Evolutionary conservation across 2,113 vertebrate genomes (phyloP).

Genomic region (Myiopsitta monachus): DNA sequence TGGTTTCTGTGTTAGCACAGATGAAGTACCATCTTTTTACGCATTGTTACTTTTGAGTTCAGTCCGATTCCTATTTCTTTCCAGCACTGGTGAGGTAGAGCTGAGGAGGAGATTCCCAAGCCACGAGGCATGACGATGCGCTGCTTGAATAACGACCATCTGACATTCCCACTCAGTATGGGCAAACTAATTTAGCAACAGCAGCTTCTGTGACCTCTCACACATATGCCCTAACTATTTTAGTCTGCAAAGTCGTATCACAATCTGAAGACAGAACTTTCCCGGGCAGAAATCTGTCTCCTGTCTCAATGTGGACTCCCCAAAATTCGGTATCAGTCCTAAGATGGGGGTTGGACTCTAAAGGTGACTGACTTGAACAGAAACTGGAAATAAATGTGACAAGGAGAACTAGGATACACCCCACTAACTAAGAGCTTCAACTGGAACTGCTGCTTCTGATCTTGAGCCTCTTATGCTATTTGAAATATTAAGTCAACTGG

Average conservation of each 20-base stretch:
- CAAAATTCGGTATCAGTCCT: neutral
- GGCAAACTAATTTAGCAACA: slow-evolving; percentile 5
- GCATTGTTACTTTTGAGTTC: neutral
- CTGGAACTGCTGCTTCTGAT: neutral
- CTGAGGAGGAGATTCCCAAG: neutral
- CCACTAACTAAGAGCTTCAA: neutral
- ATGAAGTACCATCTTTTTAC: neutral
- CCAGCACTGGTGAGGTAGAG: neutral
- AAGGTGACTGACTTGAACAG: neutral
- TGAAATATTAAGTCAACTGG: neutral
- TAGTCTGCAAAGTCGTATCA: neutral
- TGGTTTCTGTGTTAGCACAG: neutral
- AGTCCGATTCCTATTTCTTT: neutral
- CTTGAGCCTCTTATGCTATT: neutral
- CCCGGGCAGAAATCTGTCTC: neutral
- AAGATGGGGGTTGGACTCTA: neutral
- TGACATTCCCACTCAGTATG: neutral
- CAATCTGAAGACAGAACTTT: neutral
- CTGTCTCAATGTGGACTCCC: neutral
- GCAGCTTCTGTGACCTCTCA: neutral
- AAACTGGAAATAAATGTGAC: neutral
- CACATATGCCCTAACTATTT: neutral
- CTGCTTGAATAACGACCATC: neutral
- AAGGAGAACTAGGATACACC: neutral
- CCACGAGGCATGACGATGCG: neutral